These are phyloP conservation scores for Syngnathus typhle DNA, from an alignment of 2,113 vertebrate species.

Conservation along the genomic window DNA sequence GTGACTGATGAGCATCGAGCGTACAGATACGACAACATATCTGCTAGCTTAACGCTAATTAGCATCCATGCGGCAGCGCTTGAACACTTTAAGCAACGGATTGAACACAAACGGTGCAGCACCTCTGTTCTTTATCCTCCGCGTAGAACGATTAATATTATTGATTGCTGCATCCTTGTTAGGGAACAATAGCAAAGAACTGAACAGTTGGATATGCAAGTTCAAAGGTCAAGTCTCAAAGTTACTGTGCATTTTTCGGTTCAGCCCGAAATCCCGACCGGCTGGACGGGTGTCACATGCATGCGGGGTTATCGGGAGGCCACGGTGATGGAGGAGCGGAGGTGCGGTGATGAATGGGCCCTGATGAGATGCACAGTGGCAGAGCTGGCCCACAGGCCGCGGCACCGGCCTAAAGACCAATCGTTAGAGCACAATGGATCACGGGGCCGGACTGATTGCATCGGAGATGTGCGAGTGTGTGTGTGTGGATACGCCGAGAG, in stretches of 20 bases:
- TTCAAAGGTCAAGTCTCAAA: too few species aligned
- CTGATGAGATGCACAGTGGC: constrained; percentile 61
- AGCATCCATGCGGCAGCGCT: too few species aligned
- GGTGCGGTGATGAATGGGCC: constrained; percentile 55
- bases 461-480: constrained; percentile 22
- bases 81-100: too few species aligned
- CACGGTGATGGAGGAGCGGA: constrained; percentile 36
- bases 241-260: too few species aligned
- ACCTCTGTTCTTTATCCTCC: too few species aligned
- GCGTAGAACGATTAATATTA: too few species aligned
- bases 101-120: too few species aligned
- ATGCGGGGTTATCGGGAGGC: constrained; percentile 23
- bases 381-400: constrained; percentile 37
- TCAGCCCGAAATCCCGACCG: not conserved
- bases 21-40: too few species aligned
- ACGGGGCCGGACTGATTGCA: constrained; percentile 47
- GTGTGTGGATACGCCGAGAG: constrained; percentile 9
- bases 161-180: too few species aligned
- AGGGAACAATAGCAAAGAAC: too few species aligned
- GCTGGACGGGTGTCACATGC: not conserved
- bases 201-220: too few species aligned
- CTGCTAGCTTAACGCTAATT: too few species aligned
- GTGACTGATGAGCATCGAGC: constrained; percentile 11
- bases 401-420: constrained; percentile 34
- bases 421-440: constrained; percentile 52